Base-by-base conservation (phyloP, 2,113 vertebrate genomes). In the Merops nubicus region DNA sequence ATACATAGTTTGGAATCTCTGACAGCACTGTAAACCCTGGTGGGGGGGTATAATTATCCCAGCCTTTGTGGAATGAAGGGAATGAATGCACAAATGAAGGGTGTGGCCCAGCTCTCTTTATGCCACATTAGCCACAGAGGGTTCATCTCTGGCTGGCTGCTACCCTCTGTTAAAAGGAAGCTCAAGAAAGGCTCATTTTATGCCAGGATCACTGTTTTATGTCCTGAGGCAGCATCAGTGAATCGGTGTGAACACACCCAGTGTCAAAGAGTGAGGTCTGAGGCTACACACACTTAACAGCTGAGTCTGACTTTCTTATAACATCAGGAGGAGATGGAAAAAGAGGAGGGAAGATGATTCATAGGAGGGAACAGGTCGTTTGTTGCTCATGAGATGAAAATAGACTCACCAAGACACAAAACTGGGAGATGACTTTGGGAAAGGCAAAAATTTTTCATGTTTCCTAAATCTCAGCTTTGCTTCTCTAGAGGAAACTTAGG, bases 21-120 rank as follows among this genome's bases (percentile, higher is more conserved):
- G 65, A 87, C 65, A 85, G 25, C 38, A 74, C 76, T 84, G 59
- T 50, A 89, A 57, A 57, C 54, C 19, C 15, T 89, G 13, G 2
- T 47, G 33, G 92, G 86, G 62, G 65, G 60, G 6, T 96, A 86
- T 93, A 89, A 91, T 93, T 89, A 93, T 91, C 22, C 50, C 73
- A 75, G 42, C 9, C 62, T 68, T 43, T 59, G 34, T 1, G n/a
- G 65, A 75, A 36, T 15, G 69, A 67, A 89, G 77, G 56, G 73
- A 59, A 82, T 47, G 64, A 85, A 62, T 45, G 53, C 68, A 22
- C n/a, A 91, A 94, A 57, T 1, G 33, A 74, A 89, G 47, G 95
- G 89, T 91, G 87, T 67, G 80, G 64, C 19, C 33, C 87, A 73
- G 10, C 50, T 87, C 50, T 65, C 50, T 64, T 69, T 0, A 3